Evolutionary conservation across 1,140 invertebrate species (phyloP).

Genomic region (Colletes latitarsis): DNA sequence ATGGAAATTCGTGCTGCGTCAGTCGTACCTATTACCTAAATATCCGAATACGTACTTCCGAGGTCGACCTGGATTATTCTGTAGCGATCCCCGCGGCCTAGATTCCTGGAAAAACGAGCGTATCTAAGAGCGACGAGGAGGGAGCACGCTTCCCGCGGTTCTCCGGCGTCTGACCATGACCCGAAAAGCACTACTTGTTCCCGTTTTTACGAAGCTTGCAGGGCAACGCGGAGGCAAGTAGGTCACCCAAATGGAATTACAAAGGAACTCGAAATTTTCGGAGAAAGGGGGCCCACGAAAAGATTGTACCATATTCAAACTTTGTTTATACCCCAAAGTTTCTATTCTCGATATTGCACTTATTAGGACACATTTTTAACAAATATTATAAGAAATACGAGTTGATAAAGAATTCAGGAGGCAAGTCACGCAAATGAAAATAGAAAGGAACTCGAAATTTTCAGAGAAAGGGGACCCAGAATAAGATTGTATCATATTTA

Average conservation of each 20-base stretch:
- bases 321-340: neutral
- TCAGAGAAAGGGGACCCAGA: no score
- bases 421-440: no score
- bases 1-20: constrained; percentile 1
- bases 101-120: neutral
- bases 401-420: no score
- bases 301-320: neutral
- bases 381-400: no score
- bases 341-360: no score
- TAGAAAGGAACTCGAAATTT: no score
- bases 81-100: neutral
- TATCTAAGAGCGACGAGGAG: neutral
- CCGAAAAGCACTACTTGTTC: constrained; percentile 14
- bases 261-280: neutral
- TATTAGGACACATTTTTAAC: no score
- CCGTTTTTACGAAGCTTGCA: neutral
- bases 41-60: neutral
- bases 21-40: neutral
- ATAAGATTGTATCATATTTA: no score
- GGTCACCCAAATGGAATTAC: constrained; percentile 4
- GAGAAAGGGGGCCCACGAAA: neutral
- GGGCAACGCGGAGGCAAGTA: neutral
- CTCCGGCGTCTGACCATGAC: constrained; percentile 33
- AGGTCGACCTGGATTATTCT: constrained; percentile 6
- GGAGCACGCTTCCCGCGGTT: neutral